These are phyloP conservation scores for Eulemur rufifrons DNA, from an alignment of 2,113 vertebrate species.

Conservation along the genomic window DNA sequence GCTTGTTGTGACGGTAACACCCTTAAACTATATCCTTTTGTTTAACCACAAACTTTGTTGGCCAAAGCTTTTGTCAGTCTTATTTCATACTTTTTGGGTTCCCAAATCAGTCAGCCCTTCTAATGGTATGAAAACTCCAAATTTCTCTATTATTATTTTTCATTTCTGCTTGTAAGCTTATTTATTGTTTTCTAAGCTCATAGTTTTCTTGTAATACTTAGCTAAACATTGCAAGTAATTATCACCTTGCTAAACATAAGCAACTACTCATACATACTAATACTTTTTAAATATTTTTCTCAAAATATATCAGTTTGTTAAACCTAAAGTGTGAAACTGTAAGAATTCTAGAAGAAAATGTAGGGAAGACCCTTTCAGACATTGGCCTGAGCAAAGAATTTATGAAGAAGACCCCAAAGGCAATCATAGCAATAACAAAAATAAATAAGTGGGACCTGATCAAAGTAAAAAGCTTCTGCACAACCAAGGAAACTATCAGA, in stretches of 20 bases:
- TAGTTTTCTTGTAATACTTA: not conserved
- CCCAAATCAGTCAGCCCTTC: not conserved
- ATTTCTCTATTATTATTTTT: not conserved
- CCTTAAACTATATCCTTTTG: not conserved
- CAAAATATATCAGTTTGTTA: not conserved
- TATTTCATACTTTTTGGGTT: not conserved
- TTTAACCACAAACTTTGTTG: not conserved
- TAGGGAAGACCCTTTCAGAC: too few relatives aligned
- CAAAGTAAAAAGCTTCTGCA: too few relatives aligned
- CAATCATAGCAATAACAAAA: too few relatives aligned
- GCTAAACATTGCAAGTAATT: not conserved
- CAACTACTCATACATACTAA: not conserved
- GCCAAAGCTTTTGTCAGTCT: not conserved
- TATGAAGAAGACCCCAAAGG: too few relatives aligned
- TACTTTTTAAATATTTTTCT: not conserved
- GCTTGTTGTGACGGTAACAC: not conserved
- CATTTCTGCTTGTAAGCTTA: not conserved
- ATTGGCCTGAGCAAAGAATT: too few relatives aligned
- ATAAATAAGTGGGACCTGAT: too few relatives aligned
- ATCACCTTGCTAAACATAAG: not conserved
- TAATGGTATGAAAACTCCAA: not conserved
- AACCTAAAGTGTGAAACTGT: too few relatives aligned
- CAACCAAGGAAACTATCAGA: too few relatives aligned
- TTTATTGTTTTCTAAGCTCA: not conserved
- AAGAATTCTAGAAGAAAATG: too few relatives aligned